phyloP scores from a whole-genome alignment of 2,113 vertebrate genomes.

The Quiscalus mexicanus region DNA sequence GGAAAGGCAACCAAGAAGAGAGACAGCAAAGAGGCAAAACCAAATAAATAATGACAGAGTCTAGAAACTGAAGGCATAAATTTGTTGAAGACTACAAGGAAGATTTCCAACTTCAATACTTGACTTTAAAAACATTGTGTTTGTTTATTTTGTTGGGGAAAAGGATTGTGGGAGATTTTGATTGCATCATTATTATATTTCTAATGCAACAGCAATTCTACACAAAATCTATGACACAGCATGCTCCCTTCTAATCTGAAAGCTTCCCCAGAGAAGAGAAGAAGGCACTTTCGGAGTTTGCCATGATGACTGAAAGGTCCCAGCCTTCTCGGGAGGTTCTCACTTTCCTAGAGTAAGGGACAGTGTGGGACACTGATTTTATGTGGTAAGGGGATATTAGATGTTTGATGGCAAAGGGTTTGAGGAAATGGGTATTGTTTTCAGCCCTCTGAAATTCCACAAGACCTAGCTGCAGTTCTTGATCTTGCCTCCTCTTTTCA shows the following conservation, averaged over 20 bases:
- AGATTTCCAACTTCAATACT: background rate
- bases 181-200: background rate
- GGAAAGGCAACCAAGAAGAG: background rate
- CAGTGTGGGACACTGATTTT: background rate
- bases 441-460: background rate
- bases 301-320: background rate
- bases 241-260: background rate
- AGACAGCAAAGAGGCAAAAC: background rate
- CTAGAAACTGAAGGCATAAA: background rate
- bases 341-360: background rate
- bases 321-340: background rate
- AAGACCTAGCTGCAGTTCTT: background rate
- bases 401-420: background rate
- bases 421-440: background rate
- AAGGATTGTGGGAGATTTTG: background rate
- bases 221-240: background rate
- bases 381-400: background rate
- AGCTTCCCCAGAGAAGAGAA: background rate
- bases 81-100: background rate
- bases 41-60: background rate
- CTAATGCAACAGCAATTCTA: background rate
- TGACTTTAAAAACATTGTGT: background rate
- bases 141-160: background rate
- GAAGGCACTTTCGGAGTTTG: background rate
- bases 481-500: background rate